A percentile compares a stretch with the other conserved stretches of the same genome.
Evolutionary conservation across 2,797 vertebrate species (phyloP).

Genomic region (Micrastur ruficollis): DNA sequence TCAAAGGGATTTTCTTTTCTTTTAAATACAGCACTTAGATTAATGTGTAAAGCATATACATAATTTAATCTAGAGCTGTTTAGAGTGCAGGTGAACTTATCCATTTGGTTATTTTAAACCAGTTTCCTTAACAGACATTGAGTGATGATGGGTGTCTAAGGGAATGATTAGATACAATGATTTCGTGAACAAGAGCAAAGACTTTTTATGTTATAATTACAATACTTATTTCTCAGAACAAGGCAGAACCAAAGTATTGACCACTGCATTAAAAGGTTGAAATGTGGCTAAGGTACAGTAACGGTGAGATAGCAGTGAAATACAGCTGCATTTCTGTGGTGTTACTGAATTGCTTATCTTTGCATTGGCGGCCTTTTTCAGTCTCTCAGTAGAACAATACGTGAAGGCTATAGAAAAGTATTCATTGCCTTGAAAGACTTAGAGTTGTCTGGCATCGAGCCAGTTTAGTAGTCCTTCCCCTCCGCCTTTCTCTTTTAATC

Average conservation of each 20-base stretch:
- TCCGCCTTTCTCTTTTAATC: background rate
- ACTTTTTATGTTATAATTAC: background rate
- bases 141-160: background rate
- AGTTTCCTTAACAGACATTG: conserved; percentile 16
- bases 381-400: background rate
- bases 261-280: background rate
- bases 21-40: background rate
- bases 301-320: background rate
- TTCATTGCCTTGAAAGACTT: conserved; percentile 37
- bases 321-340: conserved; percentile 10
- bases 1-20: background rate
- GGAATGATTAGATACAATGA: background rate
- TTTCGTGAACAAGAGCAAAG: background rate
- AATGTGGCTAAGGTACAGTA: background rate
- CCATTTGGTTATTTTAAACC: conserved; percentile 1
- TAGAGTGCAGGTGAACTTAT: background rate
- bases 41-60: background rate
- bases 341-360: conserved; percentile 36
- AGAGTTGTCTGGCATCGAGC: background rate
- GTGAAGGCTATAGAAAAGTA: background rate
- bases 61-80: conserved; percentile 7
- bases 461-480: background rate
- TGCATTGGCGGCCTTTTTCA: conserved; percentile 26
- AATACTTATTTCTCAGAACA: background rate
- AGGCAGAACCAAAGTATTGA: background rate